phyloP scores from a whole-genome alignment of 1,140 invertebrate species.

The Helicorthomorpha holstii region DNA sequence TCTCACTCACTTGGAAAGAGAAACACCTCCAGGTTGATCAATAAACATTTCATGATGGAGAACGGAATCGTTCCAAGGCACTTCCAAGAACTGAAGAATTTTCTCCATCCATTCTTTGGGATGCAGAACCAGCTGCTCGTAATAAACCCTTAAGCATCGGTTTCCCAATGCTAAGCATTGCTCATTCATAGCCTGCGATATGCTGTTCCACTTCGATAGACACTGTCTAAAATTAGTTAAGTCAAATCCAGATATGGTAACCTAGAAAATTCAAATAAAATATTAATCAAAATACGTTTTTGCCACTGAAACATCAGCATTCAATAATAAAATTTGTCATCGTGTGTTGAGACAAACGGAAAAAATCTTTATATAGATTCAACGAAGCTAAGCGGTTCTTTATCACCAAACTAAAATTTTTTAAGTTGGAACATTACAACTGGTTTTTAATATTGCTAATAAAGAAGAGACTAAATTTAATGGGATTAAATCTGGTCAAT shows the following conservation, averaged over 20 bases:
- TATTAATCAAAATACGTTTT: too few relatives aligned
- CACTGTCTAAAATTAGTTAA: constrained; percentile 82
- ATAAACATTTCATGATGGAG: constrained; percentile 95
- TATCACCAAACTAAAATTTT: not conserved
- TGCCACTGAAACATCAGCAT: too few relatives aligned
- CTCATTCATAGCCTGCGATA: constrained; percentile 82
- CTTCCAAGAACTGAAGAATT: constrained; percentile 75
- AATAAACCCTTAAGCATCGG: constrained; percentile 78
- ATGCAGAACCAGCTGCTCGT: constrained; percentile 92
- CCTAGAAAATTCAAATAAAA: constrained; percentile 36
- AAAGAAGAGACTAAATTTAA: too few relatives aligned
- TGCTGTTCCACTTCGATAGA: constrained; percentile 88
- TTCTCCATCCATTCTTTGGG: constrained; percentile 74
- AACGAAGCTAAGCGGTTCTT: not conserved
- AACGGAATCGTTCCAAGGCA: constrained; percentile 90
- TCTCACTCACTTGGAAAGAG: constrained; percentile 56
- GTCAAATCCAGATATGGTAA: constrained; percentile 96
- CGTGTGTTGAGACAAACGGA: too few relatives aligned
- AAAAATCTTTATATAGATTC: not conserved
- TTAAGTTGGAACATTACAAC: too few relatives aligned
- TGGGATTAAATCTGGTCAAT: too few relatives aligned
- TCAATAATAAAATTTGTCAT: too few relatives aligned
- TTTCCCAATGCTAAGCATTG: constrained; percentile 79
- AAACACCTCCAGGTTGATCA: constrained; percentile 84
- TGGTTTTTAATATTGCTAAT: too few relatives aligned